Evolutionary conservation across 2,113 vertebrate species (phyloP).

Genomic region (Oophaga pumilio): DNA sequence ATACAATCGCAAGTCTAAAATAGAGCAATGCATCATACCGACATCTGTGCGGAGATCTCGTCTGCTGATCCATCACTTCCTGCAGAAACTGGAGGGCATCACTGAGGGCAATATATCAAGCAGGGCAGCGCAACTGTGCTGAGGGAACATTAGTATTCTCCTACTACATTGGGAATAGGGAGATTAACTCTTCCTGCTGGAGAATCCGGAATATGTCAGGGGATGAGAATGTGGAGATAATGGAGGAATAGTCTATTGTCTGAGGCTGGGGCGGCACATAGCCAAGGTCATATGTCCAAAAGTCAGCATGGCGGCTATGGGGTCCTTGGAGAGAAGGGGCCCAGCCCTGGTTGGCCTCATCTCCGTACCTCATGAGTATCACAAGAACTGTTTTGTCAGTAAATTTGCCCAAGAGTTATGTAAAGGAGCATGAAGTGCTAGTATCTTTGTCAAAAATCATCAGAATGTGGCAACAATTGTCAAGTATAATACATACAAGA

Average conservation of each 20-base stretch:
- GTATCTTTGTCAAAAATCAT: background rate
- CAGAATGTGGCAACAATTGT: background rate
- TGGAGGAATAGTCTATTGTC: background rate
- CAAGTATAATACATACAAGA: background rate
- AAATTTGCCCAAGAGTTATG: too few relatives aligned
- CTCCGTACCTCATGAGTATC: too few relatives aligned
- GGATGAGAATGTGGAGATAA: background rate
- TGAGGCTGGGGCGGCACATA: background rate
- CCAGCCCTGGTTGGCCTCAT: background rate
- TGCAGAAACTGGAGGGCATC: conserved; percentile 34
- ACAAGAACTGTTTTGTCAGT: too few relatives aligned
- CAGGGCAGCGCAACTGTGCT: background rate
- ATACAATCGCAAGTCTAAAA: conserved; percentile 36
- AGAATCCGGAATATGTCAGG: background rate
- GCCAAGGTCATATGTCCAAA: background rate
- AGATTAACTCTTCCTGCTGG: conserved; percentile 5
- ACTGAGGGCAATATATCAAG: conserved; percentile 31
- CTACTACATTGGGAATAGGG: background rate
- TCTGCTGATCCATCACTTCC: conserved; percentile 20
- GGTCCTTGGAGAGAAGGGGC: background rate
- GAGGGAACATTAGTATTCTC: conserved; percentile 24
- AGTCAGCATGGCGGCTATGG: background rate
- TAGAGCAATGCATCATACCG: conserved; percentile 29
- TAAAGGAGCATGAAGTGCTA: too few relatives aligned
- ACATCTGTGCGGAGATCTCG: conserved; percentile 17